These are phyloP conservation scores for Dasypus novemcinctus DNA, from an alignment of 2,113 vertebrate genomes.

Conservation along the genomic window DNA sequence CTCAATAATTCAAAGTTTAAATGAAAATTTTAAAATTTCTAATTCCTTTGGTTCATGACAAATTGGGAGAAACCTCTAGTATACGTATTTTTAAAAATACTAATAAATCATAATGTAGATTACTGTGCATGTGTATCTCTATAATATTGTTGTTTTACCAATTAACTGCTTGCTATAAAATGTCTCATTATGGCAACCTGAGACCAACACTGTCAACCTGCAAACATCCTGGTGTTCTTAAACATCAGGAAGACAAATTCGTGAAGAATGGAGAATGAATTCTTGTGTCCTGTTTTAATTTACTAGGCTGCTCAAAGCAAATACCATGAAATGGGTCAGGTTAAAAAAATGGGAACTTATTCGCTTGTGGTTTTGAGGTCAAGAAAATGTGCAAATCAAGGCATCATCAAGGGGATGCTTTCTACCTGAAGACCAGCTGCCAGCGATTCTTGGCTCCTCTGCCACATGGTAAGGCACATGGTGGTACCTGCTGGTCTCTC, in stretches of 20 bases:
- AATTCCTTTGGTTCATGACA: conserved; percentile 20
- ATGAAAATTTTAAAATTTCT: not conserved
- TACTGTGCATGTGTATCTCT: not conserved
- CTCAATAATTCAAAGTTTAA: not conserved
- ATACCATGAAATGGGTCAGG: too few relatives aligned
- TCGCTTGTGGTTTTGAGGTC: too few relatives aligned
- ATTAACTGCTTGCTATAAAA: not conserved
- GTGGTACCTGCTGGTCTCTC: too few relatives aligned
- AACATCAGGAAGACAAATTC: not conserved
- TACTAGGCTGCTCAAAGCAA: too few relatives aligned
- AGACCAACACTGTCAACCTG: not conserved
- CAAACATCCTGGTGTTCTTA: not conserved
- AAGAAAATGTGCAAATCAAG: too few relatives aligned
- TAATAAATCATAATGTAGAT: not conserved
- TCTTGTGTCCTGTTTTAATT: not conserved
- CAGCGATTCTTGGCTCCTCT: too few relatives aligned
- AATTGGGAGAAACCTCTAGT: not conserved
- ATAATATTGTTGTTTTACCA: not conserved
- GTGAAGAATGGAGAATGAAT: not conserved
- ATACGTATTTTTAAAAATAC: not conserved
- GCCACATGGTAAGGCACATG: too few relatives aligned
- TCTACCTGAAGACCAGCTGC: too few relatives aligned
- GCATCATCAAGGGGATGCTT: too few relatives aligned
- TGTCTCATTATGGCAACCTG: not conserved
- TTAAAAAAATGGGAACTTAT: too few relatives aligned